Percentiles rank a stretch among this genome's conserved stretches.
These are phyloP conservation scores for Sebastes flavidus DNA, from an alignment of 2,797 vertebrate species.

Conservation along the genomic window DNA sequence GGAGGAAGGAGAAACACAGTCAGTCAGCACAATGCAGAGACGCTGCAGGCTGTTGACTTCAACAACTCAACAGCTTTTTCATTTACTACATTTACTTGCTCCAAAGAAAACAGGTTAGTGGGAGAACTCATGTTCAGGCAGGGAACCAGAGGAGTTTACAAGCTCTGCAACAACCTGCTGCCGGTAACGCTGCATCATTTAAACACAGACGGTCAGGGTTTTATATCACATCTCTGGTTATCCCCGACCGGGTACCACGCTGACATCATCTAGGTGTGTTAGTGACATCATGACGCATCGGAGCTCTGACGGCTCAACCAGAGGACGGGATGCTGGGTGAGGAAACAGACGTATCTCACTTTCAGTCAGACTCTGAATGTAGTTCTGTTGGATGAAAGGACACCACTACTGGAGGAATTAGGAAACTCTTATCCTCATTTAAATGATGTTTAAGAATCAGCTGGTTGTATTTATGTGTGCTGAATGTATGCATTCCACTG, in stretches of 20 bases:
- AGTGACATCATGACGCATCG: not conserved
- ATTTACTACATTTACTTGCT: slow-evolving; percentile 8
- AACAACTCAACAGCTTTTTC: slow-evolving; percentile 23
- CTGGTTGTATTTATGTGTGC: not conserved
- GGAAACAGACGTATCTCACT: not conserved
- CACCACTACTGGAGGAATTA: not conserved
- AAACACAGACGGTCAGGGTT: not conserved
- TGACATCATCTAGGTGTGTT: not conserved
- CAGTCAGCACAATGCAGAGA: slow-evolving; percentile 24
- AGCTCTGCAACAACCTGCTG: not conserved
- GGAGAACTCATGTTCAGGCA: not conserved
- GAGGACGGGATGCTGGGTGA: not conserved
- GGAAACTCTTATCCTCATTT: not conserved
- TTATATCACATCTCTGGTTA: not conserved
- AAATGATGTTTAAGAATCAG: not conserved
- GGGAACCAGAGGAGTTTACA: not conserved
- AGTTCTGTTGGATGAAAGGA: not conserved
- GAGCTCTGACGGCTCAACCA: not conserved
- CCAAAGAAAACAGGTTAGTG: slow-evolving; percentile 5
- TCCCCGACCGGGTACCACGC: not conserved
- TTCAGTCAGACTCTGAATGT: not conserved
- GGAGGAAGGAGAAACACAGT: not conserved
- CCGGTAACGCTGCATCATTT: not conserved
- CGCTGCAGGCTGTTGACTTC: slow-evolving; percentile 33
- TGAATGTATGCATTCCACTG: not conserved